Evolutionary conservation across 2,113 vertebrate genomes (phyloP).

Genomic region (Todiramphus saurophagus): DNA sequence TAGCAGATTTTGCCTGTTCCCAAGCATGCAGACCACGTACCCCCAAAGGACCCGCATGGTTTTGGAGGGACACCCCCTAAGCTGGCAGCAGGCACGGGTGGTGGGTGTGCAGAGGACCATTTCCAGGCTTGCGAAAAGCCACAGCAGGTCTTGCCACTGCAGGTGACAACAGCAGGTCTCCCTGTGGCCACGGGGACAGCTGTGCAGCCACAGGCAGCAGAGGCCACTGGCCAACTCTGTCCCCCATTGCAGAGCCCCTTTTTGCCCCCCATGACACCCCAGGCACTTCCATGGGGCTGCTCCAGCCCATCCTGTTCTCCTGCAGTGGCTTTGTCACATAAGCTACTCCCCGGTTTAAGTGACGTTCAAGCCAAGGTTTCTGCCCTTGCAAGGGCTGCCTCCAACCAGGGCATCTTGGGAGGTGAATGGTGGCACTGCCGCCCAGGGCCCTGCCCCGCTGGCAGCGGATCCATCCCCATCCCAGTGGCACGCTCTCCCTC

Average conservation of each 20-base stretch:
- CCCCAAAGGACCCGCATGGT: accelerated
- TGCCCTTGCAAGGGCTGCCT: background rate
- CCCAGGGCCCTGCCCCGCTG: no score
- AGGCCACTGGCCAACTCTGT: background rate
- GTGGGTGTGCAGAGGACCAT: background rate
- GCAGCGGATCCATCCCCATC: background rate
- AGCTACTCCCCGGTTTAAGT: no score
- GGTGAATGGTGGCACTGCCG: background rate
- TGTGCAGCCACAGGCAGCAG: background rate
- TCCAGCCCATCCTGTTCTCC: background rate
- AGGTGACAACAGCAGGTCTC: background rate
- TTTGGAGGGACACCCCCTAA: background rate
- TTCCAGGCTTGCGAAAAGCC: background rate
- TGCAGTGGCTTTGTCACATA: background rate
- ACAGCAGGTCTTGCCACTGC: background rate
- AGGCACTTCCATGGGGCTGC: background rate
- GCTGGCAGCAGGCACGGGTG: accelerated
- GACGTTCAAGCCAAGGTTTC: background rate
- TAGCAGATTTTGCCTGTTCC: background rate
- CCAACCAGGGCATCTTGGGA: background rate
- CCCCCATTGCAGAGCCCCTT: background rate
- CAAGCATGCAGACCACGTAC: accelerated
- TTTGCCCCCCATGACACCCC: accelerated
- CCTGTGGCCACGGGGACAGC: background rate
- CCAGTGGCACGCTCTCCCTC: background rate